Base-by-base conservation (phyloP, 1,140 invertebrate species). In the Aphidius gifuensis region DNA sequence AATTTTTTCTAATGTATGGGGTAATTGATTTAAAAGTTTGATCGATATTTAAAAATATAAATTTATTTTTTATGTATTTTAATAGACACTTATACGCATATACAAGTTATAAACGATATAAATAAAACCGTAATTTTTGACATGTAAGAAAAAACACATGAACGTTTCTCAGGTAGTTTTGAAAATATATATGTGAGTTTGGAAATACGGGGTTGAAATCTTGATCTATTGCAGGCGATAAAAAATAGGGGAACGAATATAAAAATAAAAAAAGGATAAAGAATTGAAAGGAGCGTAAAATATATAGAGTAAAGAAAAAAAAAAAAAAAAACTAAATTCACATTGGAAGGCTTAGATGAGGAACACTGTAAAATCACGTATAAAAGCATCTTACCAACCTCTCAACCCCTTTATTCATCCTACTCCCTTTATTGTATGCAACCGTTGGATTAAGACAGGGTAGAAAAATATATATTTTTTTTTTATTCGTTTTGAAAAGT, bases 391-490 rank as follows among this genome's bases (percentile, higher is more conserved):
- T 32, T 32, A 32, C 23, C 23, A 32, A 32, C 2, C 23, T 32
- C 23, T 32, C 23, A 32, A 32, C 23, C 23, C 23, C 23, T 32
- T 39, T 53, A 11, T 55, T 50, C 44, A 49, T 45, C 40, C 42
- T 6, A 43, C 43, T 54, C 54, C 60, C 49, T 46, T 51, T 38
- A 48, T 39, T 53, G 42, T 46, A 48, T 43, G 32, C 60, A 65
- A 65, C 68, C 68, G 64, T 64, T 62, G 64, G 62, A 64, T 67
- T 66, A 67, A 67, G 68, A 67, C 66, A 21, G 61, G 59, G 56
- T 61, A 61, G 23, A 32, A 32, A 32, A 32, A 7, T 44, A 7
- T 7, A 44, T 40, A 11, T 53, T 11, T 39, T 38, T 54, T 50
- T 45, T 43, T 66, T 62, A 64, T 62, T 65, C 42, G 50, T 62